Conservation (phyloP, 1,140 invertebrate species). For the Periplaneta americana region DNA sequence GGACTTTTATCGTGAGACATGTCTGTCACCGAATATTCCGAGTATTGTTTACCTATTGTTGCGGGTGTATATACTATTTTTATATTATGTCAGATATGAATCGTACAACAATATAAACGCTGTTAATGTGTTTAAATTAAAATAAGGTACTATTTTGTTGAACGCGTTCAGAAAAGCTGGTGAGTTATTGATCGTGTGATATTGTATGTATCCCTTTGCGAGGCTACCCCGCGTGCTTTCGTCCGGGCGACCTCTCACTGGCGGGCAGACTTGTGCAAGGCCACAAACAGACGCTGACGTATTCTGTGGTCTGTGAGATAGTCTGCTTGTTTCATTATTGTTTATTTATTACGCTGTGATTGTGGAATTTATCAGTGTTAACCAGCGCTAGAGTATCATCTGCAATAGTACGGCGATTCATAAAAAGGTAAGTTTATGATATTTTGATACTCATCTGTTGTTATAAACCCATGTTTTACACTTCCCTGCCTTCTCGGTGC, state of each 20-base stretch:
- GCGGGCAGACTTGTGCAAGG: background rate
- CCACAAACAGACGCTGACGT: background rate
- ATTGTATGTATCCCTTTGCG: background rate
- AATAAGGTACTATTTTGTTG: background rate
- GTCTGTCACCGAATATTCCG: background rate
- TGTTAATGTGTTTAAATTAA: background rate
- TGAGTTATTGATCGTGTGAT: background rate
- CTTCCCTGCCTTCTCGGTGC: background rate
- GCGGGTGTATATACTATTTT: background rate
- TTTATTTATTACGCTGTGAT: background rate
- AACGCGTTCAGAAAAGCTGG: background rate
- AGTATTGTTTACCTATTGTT: background rate
- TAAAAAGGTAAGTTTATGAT: background rate
- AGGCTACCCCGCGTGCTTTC: background rate
- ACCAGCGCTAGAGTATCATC: background rate
- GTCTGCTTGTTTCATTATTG: background rate
- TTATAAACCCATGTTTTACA: background rate
- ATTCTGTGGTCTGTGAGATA: background rate
- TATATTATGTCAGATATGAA: background rate
- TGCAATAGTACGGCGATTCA: background rate
- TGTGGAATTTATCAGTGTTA: background rate
- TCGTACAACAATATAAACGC: background rate
- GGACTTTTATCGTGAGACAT: background rate
- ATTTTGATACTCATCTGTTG: background rate
- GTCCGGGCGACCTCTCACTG: background rate